Percentiles rank a stretch among this genome's conserved stretches.
phyloP scores from a whole-genome alignment of 2,797 vertebrate genomes.

The Mastacembelus armatus region DNA sequence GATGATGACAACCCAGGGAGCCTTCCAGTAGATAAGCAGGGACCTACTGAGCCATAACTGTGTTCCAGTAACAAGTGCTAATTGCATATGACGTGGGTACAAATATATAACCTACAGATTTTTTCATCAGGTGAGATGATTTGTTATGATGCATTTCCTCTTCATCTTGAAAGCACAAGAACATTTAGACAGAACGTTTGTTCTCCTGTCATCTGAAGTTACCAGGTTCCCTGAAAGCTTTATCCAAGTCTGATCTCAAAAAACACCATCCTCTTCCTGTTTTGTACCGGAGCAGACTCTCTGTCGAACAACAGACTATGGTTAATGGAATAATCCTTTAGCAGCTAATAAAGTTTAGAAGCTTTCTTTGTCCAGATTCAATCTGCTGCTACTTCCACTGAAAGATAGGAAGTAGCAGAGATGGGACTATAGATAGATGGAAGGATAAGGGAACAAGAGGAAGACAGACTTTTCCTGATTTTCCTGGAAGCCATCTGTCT shows the following conservation, averaged over 20 bases:
- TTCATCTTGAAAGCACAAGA: not conserved
- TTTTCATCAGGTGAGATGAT: too few relatives aligned
- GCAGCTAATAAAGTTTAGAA: not conserved
- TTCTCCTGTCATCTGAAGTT: not conserved
- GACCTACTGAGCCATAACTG: too few relatives aligned
- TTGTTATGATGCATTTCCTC: not conserved
- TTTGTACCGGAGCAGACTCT: not conserved
- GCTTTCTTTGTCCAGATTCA: not conserved
- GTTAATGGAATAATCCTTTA: not conserved
- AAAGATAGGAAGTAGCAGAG: not conserved
- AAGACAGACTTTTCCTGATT: slow-evolving; percentile 35
- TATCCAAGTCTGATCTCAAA: not conserved
- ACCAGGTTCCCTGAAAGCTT: accelerated
- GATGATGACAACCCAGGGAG: too few relatives aligned
- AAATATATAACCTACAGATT: too few relatives aligned
- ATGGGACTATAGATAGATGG: slow-evolving; percentile 18
- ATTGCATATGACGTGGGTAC: too few relatives aligned
- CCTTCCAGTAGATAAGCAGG: too few relatives aligned
- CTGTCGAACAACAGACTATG: not conserved
- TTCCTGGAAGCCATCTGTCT: slow-evolving; percentile 58
- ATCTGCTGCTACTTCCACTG: slow-evolving; percentile 2
- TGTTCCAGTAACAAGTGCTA: too few relatives aligned
- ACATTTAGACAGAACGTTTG: not conserved
- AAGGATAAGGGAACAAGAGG: slow-evolving; percentile 15
- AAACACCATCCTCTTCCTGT: not conserved